A percentile compares a stretch with the other conserved stretches of the same genome.
These are phyloP conservation scores for Acridotheres tristis DNA, from an alignment of 2,797 vertebrate genomes.

Conservation along the genomic window DNA sequence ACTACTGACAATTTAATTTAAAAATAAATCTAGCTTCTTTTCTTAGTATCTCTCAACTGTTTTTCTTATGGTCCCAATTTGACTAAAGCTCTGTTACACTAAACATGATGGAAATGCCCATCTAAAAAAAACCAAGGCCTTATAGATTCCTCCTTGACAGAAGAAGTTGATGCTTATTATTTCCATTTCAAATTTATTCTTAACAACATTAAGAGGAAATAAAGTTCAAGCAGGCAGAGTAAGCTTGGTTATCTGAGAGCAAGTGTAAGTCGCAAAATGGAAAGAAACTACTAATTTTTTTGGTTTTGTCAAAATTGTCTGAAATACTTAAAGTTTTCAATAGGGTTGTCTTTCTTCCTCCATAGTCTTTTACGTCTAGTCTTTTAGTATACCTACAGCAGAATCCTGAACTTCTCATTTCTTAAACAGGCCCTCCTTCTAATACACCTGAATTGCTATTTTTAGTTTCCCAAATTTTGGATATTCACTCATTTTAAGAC, in stretches of 20 bases:
- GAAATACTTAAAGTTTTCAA: not conserved
- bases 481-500: not conserved
- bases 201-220: not conserved
- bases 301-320: not conserved
- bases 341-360: not conserved
- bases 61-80: not conserved
- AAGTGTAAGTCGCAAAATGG: not conserved
- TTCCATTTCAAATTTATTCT: not conserved
- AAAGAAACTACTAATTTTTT: not conserved
- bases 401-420: not conserved
- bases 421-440: not conserved
- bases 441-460: not conserved
- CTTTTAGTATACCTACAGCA: not conserved
- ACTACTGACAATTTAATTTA: not conserved
- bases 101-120: not conserved
- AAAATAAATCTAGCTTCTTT: not conserved
- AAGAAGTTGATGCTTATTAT: not conserved
- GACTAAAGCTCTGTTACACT: not conserved
- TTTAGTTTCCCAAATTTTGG: not conserved
- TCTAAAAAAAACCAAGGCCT: fast-evolving
- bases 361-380: not conserved
- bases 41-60: not conserved
- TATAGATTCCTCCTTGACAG: no score
- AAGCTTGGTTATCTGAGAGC: not conserved
- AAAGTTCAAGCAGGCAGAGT: not conserved